Conservation (phyloP, 2,888 invertebrate species). For the Andrena marginata region DNA sequence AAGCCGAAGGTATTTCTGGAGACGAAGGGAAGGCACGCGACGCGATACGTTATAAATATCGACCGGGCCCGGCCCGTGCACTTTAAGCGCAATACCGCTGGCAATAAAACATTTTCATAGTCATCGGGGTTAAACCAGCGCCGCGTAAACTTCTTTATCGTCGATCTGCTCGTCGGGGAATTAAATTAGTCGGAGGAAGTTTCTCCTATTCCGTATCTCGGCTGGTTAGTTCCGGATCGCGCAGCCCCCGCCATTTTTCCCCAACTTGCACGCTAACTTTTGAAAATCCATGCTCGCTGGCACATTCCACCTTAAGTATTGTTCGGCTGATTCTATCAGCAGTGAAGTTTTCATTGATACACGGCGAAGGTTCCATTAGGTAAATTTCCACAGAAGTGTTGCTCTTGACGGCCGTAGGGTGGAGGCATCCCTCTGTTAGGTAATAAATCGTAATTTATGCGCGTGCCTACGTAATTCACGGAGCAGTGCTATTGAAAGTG, state of each 20-base stretch:
- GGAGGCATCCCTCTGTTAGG: conserved; percentile 22
- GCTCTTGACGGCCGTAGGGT: neutral
- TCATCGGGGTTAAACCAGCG: conserved; percentile 59
- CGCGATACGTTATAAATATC: conserved; percentile 62
- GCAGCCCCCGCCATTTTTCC: conserved; percentile 25
- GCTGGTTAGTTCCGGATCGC: conserved; percentile 2
- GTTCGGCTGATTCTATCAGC: neutral
- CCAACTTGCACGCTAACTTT: conserved; percentile 3
- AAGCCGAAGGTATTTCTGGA: conserved; percentile 8
- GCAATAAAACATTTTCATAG: conserved; percentile 69
- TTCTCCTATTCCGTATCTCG: conserved; percentile 50
- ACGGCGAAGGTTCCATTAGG: conserved; percentile 16
- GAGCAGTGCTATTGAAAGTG: conserved; percentile 54
- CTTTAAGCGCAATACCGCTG: conserved; percentile 51
- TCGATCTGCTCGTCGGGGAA: conserved; percentile 43
- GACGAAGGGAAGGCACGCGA: conserved; percentile 35
- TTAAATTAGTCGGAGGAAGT: conserved; percentile 60
- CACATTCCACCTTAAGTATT: neutral
- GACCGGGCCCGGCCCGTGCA: conserved; percentile 38
- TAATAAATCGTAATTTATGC: conserved; percentile 57
- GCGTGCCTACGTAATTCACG: conserved; percentile 50
- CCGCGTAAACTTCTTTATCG: conserved; percentile 65
- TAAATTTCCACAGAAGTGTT: conserved; percentile 7
- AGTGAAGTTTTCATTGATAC: neutral
- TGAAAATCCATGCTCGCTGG: neutral